Evolutionary conservation across 2,113 vertebrate genomes (phyloP), one percentile per base, ranked within the genome.

Genomic region (Sterrhoptilus dennistouni): DNA sequence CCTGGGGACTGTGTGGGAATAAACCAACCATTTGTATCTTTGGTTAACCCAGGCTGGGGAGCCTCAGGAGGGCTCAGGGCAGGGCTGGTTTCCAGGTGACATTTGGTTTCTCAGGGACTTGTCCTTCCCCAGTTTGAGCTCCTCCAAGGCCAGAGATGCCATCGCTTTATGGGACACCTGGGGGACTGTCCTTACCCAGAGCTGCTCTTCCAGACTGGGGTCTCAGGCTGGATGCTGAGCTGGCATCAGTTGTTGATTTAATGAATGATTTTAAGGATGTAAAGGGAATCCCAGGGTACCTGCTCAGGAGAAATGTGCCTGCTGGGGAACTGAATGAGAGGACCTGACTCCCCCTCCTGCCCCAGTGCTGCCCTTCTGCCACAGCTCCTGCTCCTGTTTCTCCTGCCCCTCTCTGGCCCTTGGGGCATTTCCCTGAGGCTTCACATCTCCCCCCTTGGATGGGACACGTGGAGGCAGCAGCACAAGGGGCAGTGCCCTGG

Each of bases 401-500:
- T 61, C 23, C 78, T 61, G 25, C 45, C 52, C 33, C 21, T 75
- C 52, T 57, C 53, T 78, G 60, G 38, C 44, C 63, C 4, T 29
- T 14, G 8, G 10, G 65, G 25, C 57, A n/a, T 10, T 36, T 52
- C 17, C 60, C 50, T 3, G 2, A 27, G 47, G 23, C 14, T n/a
- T 28, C 49, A 33, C n/a, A 42, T 33, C 42, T 52, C 36, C 23
- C 47, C 9, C 36, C 10, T 17, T 18, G 36, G 13, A 1, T n/a
- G 53, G 50, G 57, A n/a, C 57, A 18, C 29, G 15, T 4, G 18
- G 57, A 2, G 29, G 8, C 27, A 54, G 28, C 27, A 44, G 33
- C 4, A 3, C 78, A 31, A 3, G 0, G 11, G 22, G 42, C 81
- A 57, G 25, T 0, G 2, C 5, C 0, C 36, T 5, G 8, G 61